Base-by-base conservation (phyloP, 1,140 invertebrate species). In the Neuroterus valhalla region DNA sequence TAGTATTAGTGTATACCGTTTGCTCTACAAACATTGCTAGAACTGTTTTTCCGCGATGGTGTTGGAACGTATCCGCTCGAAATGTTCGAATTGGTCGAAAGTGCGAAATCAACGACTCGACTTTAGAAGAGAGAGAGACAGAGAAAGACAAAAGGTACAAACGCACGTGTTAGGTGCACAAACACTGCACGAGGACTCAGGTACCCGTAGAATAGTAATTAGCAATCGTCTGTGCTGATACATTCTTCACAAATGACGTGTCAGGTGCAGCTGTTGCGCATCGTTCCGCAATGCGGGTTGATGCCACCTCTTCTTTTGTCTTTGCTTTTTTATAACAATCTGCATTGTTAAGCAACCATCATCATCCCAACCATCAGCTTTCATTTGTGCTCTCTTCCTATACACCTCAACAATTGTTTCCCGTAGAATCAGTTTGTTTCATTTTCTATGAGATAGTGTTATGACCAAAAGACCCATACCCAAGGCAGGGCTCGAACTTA, bases 181-280 rank as follows among this genome's bases (percentile, higher is more conserved):
- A 77, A 80, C 75, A 74, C 72, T 76, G 72, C 74, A 69, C 69
- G 74, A 75, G 74, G 52, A 80, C 72, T 67, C 75, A 74, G 79
- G 82, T 83, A 82, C 84, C 79, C 80, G 82, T 84, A 82, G 87
- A 87, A 88, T 88, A 86, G 86, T 86, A 86, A 88, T 88, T 87
- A 88, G 82, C 68, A 78, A 77, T 81, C 84, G 80, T 77, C 81
- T 71, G 82, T 81, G 82, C 79, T 83, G 85, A 89, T 89, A 86
- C 82, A 85, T 89, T 89, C 86, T 81, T 84, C 80, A 82, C 84
- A 84, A 89, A 86, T 89, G 86, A 88, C 87, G 84, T 80, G 86
- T 83, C 83, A 78, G 79, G 77, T 85, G 87, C 87, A 89, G 87
- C 86, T 88, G 88, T 88, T 88, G 86, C 86, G 82, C 83, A 83